Evolutionary conservation across 2,797 vertebrate species (phyloP).

Genomic region (Sparus aurata): DNA sequence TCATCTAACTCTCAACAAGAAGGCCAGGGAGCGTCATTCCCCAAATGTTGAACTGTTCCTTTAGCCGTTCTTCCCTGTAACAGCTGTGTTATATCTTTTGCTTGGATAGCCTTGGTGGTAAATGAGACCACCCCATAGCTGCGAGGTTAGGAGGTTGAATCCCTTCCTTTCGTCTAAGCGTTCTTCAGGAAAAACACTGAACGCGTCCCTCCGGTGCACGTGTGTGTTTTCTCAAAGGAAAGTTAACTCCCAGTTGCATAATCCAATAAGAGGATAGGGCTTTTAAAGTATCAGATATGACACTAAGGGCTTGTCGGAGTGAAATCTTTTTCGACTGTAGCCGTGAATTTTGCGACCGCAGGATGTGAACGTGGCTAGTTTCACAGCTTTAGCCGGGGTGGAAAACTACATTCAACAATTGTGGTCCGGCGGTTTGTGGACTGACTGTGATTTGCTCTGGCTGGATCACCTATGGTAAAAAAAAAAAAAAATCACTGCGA

Average conservation of each 20-base stretch:
- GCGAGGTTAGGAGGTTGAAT: slow-evolving; percentile 20
- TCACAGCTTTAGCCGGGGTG: slow-evolving; percentile 61
- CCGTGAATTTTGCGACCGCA: slow-evolving; percentile 54
- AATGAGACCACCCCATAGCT: slow-evolving; percentile 35
- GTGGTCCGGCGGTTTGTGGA: slow-evolving; percentile 67
- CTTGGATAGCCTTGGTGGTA: neutral
- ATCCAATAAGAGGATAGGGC: slow-evolving; percentile 43
- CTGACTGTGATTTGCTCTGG: slow-evolving; percentile 61
- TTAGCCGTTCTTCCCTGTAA: slow-evolving; percentile 4
- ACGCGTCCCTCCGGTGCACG: slow-evolving; percentile 23
- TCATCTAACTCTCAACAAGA: too few relatives aligned
- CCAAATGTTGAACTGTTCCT: slow-evolving; percentile 1
- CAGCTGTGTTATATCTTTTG: slow-evolving; percentile 41
- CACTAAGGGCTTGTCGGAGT: slow-evolving; percentile 43
- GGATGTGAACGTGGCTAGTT: slow-evolving; percentile 71
- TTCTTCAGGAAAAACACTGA: slow-evolving; percentile 16
- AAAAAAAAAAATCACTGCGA: slow-evolving; percentile 40
- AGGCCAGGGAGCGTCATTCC: neutral
- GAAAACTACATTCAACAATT: slow-evolving; percentile 72
- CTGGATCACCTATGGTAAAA: slow-evolving; percentile 60
- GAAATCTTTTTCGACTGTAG: slow-evolving; percentile 49
- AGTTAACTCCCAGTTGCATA: slow-evolving; percentile 32
- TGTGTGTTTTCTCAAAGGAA: slow-evolving; percentile 40
- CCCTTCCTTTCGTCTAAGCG: slow-evolving; percentile 21
- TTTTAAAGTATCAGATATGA: slow-evolving; percentile 50